Evolutionary conservation across 2,113 vertebrate genomes (phyloP), one percentile per base, ranked within the genome.

Genomic region (Cairina moschata): DNA sequence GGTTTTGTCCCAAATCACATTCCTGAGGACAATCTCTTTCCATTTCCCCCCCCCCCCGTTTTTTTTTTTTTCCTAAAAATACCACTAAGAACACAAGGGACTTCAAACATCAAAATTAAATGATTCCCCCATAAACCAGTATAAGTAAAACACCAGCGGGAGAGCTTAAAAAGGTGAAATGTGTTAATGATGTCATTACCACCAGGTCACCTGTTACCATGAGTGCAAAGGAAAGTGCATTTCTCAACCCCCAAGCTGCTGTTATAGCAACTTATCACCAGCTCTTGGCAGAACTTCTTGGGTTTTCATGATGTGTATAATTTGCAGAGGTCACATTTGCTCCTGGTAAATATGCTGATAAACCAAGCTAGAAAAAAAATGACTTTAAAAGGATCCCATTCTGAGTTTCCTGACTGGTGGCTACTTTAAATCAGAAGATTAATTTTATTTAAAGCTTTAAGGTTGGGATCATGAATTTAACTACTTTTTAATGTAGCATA

Each of bases 101-200:
- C 55, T 91, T 85, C 80, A 87, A 96, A 92, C 55, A 63, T 36
- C 84, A 85, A 83, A 94, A 85, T 85, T 7, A 92, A 97, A 94
- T 93, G 17, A 84, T 89, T 91, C 91, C 66, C 81, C 81, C 63
- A 71, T 96, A 96, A 96, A 96, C 76, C 67, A 25, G 44, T 42
- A 5, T 55, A 91, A 96, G 77, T 79, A 69, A 91, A 94, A 94
- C 56, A 93, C 84, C 91, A 83, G 60, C 3, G 29, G 79, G 95
- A 94, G 42, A 86, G 32, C 84, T 94, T 96, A 95, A 96, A 95
- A 85, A 86, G 63, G 87, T 88, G 91, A 96, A 96, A 94, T 58
- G 95, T 95, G 93, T 96, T 97, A 96, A 97, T 95, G 68, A 80
- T 92, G 65, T 81, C 94, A 96, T 96, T 97, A 95, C 88, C 95